phyloP scores from a whole-genome alignment of 2,113 vertebrate genomes.

The Falco punctatus region DNA sequence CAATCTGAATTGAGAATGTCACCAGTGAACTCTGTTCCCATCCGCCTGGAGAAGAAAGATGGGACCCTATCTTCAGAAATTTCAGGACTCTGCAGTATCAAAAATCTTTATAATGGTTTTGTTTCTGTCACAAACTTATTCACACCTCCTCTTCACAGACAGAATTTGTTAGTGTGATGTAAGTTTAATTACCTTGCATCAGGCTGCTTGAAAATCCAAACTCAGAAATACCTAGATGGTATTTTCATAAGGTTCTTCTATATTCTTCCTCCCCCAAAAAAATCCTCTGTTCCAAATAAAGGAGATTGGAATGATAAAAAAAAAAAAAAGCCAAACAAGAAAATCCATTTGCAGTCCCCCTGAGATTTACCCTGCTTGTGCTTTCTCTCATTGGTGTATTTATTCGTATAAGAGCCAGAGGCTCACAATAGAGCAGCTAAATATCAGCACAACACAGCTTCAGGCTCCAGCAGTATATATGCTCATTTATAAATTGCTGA shows the following conservation, averaged over 20 bases:
- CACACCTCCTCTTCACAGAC: neutral
- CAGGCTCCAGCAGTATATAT: neutral
- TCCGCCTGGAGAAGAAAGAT: neutral
- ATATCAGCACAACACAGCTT: constrained; percentile 60
- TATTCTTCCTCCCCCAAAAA: neutral
- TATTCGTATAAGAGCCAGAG: neutral
- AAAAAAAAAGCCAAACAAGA: neutral
- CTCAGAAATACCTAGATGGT: neutral
- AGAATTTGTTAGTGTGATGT: neutral
- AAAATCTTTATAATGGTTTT: neutral
- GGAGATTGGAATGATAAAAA: neutral
- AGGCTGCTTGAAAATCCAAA: neutral
- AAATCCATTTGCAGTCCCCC: constrained; percentile 27
- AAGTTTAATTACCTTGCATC: neutral
- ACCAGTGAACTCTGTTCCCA: neutral
- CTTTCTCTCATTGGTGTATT: constrained; percentile 27
- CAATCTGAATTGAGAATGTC: neutral
- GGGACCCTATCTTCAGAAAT: neutral
- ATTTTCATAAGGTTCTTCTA: neutral
- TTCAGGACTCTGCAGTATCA: neutral
- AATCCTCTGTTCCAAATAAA: constrained; percentile 17
- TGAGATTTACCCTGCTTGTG: constrained; percentile 11
- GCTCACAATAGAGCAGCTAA: constrained; percentile 40
- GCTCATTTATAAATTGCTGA: constrained; percentile 11
- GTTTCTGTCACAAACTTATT: neutral